Percentiles rank a stretch among this genome's conserved stretches.
Conservation (phyloP, 2,797 vertebrate genomes). For the Microchirus variegatus region DNA sequence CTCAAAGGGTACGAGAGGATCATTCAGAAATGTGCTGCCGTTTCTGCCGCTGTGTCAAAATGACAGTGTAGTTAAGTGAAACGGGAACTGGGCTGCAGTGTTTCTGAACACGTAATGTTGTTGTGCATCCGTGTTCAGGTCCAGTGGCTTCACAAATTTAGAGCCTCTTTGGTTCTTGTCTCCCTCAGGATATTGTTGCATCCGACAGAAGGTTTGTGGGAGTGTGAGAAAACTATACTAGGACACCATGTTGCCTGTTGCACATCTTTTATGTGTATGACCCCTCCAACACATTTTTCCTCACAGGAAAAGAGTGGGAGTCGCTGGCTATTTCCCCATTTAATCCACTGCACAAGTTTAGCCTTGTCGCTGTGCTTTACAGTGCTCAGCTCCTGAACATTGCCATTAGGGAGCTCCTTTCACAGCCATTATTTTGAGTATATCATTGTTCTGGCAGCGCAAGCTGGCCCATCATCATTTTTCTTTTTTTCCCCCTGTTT, state of each 20-base stretch:
- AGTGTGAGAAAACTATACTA: slow-evolving; percentile 73
- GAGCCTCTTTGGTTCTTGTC: slow-evolving; percentile 45
- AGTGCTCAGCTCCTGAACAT: slow-evolving; percentile 51
- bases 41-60: slow-evolving; percentile 21
- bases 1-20: slow-evolving; percentile 26
- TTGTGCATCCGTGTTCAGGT: slow-evolving; percentile 31
- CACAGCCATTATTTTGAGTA: slow-evolving; percentile 70
- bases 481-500: slow-evolving; percentile 45
- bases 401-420: slow-evolving; percentile 70
- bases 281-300: slow-evolving; percentile 12
- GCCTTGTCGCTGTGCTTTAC: slow-evolving; percentile 55
- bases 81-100: slow-evolving; percentile 26
- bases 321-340: slow-evolving; percentile 54
- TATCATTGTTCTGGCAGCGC: slow-evolving; percentile 73
- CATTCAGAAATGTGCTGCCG: not conserved
- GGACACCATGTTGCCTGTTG: slow-evolving; percentile 52
- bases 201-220: slow-evolving; percentile 76
- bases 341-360: slow-evolving; percentile 62
- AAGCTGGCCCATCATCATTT: slow-evolving; percentile 65
- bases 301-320: slow-evolving; percentile 61
- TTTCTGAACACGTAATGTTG: slow-evolving; percentile 29
- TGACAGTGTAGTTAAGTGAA: slow-evolving; percentile 43
- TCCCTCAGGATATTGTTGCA: slow-evolving; percentile 47
- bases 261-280: slow-evolving; percentile 54
- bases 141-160: slow-evolving; percentile 48